phyloP scores from a whole-genome alignment of 2,797 vertebrate genomes.

The Parauchenoglanis ngamensis region DNA sequence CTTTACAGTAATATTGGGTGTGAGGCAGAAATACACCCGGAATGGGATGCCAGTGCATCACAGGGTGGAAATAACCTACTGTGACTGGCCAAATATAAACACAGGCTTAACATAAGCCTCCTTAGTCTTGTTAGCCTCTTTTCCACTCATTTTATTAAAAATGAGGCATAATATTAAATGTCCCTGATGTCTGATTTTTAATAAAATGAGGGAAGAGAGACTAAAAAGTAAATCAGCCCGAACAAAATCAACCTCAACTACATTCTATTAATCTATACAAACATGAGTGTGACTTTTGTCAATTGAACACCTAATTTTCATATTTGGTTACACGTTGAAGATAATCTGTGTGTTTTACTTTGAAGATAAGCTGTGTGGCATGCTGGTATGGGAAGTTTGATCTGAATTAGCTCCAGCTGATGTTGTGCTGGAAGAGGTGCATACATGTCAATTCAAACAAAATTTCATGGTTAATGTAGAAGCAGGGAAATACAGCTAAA shows the following conservation, averaged over 20 bases:
- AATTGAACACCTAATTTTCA: background rate
- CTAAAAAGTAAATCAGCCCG: background rate
- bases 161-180: background rate
- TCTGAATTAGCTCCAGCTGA: background rate
- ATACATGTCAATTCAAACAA: background rate
- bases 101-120: constrained; percentile 17
- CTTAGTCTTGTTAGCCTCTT: background rate
- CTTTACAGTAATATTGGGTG: background rate
- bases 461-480: background rate
- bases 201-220: background rate
- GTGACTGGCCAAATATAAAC: background rate
- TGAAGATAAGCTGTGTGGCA: background rate
- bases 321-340: too few relatives aligned
- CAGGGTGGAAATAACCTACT: background rate
- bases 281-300: background rate
- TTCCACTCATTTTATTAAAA: constrained; percentile 5
- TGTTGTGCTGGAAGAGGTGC: background rate
- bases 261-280: background rate
- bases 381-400: background rate
- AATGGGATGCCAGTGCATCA: background rate
- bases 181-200: constrained; percentile 5
- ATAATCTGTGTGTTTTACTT: background rate
- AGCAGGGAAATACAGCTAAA: background rate
- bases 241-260: background rate
- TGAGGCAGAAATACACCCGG: constrained; percentile 9